phyloP scores from a whole-genome alignment of 2,888 invertebrate species.

The Neoaliturus tenellus region DNA sequence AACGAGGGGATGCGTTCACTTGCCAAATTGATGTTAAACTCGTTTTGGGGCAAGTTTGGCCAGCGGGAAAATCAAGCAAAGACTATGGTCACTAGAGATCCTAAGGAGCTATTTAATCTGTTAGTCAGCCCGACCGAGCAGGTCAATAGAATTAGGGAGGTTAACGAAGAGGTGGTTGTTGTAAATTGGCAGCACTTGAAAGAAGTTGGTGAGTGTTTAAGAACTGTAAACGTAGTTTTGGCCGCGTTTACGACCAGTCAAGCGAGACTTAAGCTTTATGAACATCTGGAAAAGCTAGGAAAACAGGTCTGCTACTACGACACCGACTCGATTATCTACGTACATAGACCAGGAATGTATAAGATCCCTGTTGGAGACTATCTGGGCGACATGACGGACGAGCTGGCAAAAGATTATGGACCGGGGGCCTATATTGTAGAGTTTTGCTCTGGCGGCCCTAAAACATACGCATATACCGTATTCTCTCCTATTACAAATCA shows the following conservation, averaged over 20 bases:
- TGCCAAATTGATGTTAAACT: constrained; percentile 65
- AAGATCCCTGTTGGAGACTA: constrained; percentile 56
- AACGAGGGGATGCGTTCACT: constrained; percentile 64
- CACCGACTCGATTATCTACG: constrained; percentile 52
- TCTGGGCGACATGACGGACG: constrained; percentile 51
- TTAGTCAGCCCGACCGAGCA: not conserved
- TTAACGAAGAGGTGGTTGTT: not conserved
- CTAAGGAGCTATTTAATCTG: constrained; percentile 32
- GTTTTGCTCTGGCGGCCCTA: constrained; percentile 55
- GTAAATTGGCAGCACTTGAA: constrained; percentile 44
- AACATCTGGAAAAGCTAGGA: constrained; percentile 30
- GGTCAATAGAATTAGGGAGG: not conserved
- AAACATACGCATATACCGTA: constrained; percentile 54
- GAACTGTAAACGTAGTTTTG: constrained; percentile 39
- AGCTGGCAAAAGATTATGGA: constrained; percentile 50
- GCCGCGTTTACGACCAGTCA: constrained; percentile 49
- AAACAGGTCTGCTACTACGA: constrained; percentile 42
- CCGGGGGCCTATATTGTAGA: constrained; percentile 44
- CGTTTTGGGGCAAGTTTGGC: constrained; percentile 66
- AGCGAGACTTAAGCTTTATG: constrained; percentile 49
- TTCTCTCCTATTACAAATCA: not conserved
- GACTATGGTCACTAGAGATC: constrained; percentile 52
- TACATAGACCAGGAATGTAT: not conserved
- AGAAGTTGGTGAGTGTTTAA: not conserved
- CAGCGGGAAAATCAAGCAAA: constrained; percentile 65